Conservation (phyloP, 2,113 vertebrate genomes). For the Poeciliopsis turrubarensis region DNA sequence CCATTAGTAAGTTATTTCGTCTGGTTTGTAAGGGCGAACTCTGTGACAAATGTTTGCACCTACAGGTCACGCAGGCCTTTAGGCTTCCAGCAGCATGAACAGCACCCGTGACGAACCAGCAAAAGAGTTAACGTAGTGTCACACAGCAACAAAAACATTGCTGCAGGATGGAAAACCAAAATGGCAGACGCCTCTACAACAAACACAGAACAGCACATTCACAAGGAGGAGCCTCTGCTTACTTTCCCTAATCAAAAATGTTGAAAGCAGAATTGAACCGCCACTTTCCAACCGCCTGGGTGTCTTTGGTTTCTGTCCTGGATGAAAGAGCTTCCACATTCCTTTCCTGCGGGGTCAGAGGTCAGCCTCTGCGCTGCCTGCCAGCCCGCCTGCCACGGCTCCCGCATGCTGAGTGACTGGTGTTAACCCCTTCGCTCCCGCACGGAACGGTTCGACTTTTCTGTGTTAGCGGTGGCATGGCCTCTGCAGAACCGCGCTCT, state of each 20-base stretch:
- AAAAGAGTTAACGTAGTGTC: background rate
- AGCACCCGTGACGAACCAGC: slow-evolving; percentile 33
- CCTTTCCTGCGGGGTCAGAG: slow-evolving; percentile 80
- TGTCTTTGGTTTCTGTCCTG: slow-evolving; percentile 80
- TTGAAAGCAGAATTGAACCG: slow-evolving; percentile 61
- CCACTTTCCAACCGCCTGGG: slow-evolving; percentile 68
- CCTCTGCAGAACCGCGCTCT: background rate
- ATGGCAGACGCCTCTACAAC: slow-evolving; percentile 54
- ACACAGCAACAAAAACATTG: slow-evolving; percentile 10
- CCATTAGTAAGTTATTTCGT: background rate
- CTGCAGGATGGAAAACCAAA: slow-evolving; percentile 40
- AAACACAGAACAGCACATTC: slow-evolving; percentile 33
- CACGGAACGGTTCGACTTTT: background rate
- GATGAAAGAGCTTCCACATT: slow-evolving; percentile 86
- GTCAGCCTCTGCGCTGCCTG: slow-evolving; percentile 77
- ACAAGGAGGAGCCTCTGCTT: slow-evolving; percentile 35
- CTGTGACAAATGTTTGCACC: slow-evolving; percentile 13
- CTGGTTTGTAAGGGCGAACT: slow-evolving; percentile 11
- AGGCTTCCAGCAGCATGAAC: background rate
- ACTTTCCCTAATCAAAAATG: slow-evolving; percentile 62
- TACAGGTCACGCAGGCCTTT: slow-evolving; percentile 5
- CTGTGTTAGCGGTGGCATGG: background rate
- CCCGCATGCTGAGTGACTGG: slow-evolving; percentile 72
- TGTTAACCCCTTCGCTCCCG: slow-evolving; percentile 72
- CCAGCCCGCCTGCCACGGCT: slow-evolving; percentile 60